Base-by-base conservation (phyloP, 1,140 invertebrate genomes). In the Sarcophaga peregrina region DNA sequence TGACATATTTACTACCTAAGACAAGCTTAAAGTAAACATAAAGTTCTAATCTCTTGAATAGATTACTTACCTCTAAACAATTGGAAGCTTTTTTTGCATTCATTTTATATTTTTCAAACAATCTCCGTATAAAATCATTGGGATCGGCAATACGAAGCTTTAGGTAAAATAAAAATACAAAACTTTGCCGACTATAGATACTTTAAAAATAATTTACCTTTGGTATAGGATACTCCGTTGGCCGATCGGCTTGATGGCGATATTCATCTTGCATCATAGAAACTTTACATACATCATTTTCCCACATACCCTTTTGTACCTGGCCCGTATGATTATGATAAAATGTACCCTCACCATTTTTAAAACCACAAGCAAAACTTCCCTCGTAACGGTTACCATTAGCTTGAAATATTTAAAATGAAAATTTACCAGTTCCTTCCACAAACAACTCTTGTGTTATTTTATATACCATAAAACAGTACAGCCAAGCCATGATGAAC, bases 381-480 rank as follows among this genome's bases (percentile, higher is more conserved):
- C 93, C 93, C 85, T 94, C 93, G 84, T 93, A 94, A 17, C 92
- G 89, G 86, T 93, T 93, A 8, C 92, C 92, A 89, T 93, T 92
- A n/a, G 86, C 91, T 92, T 73, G 8, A 62, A 82, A 37, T 37
- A 37, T 37, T 58, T 20, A 82, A 82, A 62, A 37, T 20, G 62
- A 11, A n/a, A 15, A 83, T 81, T 72, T 68, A 82, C 72, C 48
- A 83, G 25, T 50, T 75, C 15, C 47, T 7, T 15, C 10, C 7
- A 17, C 25, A 15, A 13, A 83, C 25, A 72, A 48, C 76, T 25
- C 68, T 68, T 0, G 52, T 8, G 84, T 86, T 37, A 2, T 37
- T 37, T 37, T 4, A 37, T 37, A 54, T 46, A 90, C 88, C 85
- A 52, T 87, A 88, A 78, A 92, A 84, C 20, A 90, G 84, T 68